Percentiles rank a stretch among this genome's conserved stretches.
Conservation (phyloP, 2,888 invertebrate genomes). For the Proisotoma minuta region DNA sequence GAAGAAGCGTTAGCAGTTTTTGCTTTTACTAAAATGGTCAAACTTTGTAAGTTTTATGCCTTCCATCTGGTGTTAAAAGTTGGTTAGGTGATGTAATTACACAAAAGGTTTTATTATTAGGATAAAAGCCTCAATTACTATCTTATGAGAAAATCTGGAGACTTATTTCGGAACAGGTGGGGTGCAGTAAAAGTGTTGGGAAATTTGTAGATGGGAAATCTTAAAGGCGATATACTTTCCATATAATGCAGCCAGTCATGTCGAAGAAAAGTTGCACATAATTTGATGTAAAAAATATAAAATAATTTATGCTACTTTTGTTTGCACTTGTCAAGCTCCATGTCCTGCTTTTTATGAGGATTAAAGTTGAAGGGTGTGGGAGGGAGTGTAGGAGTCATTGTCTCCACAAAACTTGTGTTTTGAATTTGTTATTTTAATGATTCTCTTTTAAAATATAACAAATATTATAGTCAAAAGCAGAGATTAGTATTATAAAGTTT, state of each 20-base stretch:
- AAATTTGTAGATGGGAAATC: no score
- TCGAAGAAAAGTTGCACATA: no score
- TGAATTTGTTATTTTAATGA: background rate
- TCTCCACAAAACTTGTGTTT: background rate
- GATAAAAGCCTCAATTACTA: background rate
- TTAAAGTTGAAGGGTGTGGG: no score
- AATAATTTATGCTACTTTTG: no score
- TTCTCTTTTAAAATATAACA: background rate
- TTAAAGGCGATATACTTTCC: no score
- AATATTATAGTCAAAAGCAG: background rate
- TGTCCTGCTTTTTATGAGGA: no score
- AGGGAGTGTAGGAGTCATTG: background rate
- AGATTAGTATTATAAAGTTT: background rate
- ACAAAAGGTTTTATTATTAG: background rate
- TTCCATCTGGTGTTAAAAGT: background rate
- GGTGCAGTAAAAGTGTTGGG: background rate
- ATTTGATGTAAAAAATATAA: no score
- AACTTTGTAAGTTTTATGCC: background rate
- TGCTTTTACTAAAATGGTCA: background rate
- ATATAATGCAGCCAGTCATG: no score
- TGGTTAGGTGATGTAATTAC: background rate
- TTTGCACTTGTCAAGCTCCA: no score
- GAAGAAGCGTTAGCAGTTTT: constrained; percentile 1
- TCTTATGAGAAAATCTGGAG: background rate
- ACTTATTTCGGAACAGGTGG: no score